Evolutionary conservation across 2,797 vertebrate species (phyloP).

Genomic region (Enteromius mattozi): DNA sequence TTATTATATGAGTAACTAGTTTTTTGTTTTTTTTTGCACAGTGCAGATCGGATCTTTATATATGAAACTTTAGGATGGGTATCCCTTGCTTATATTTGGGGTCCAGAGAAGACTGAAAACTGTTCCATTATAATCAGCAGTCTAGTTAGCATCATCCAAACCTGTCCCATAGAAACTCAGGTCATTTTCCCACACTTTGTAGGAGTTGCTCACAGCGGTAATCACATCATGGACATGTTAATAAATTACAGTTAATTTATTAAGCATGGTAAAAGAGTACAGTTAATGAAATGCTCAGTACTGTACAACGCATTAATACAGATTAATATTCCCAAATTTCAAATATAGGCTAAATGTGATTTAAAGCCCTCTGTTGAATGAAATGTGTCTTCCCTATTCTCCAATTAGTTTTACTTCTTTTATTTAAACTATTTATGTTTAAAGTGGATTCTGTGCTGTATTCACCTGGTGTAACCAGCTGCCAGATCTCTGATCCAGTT

Average conservation of each 20-base stretch:
- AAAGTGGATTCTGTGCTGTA: not conserved
- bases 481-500: not conserved
- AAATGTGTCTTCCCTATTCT: not conserved
- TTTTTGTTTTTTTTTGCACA: too few species aligned
- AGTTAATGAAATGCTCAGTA: not conserved
- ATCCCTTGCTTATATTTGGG: not conserved
- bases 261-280: not conserved
- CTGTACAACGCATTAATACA: not conserved
- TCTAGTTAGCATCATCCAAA: not conserved
- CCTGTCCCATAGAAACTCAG: not conserved
- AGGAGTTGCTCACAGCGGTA: not conserved
- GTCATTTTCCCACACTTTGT: not conserved
- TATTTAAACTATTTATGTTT: not conserved
- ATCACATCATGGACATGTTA: not conserved
- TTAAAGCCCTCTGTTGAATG: not conserved
- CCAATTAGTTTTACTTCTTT: not conserved
- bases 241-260: constrained; percentile 8
- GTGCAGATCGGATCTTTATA: not conserved
- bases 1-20: not conserved
- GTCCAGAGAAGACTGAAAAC: not conserved
- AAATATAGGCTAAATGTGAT: not conserved
- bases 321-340: not conserved
- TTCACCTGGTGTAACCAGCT: not conserved
- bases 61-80: not conserved
- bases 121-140: not conserved